phyloP scores from a whole-genome alignment of 2,888 invertebrate genomes.

The Drosophila kanekoi region DNA sequence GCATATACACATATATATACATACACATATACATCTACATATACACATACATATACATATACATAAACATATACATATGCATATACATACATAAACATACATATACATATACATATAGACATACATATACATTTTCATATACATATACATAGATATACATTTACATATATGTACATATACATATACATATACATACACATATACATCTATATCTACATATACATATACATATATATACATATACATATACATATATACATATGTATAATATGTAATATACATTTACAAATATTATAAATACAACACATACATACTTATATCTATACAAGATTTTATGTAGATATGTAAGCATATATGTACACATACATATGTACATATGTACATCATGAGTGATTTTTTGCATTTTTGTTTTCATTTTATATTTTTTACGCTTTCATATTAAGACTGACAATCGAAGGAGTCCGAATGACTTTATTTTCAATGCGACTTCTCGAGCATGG shows the following conservation, averaged over 20 bases:
- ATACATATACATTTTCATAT: no score
- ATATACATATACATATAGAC: no score
- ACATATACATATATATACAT: no score
- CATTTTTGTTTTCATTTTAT: conserved; percentile 11
- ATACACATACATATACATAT: no score
- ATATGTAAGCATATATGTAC: neutral
- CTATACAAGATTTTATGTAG: neutral
- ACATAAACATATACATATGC: no score
- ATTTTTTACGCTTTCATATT: conserved; percentile 18
- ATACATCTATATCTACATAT: neutral
- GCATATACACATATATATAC: no score
- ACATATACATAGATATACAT: conserved; percentile 15
- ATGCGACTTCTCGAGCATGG: conserved; percentile 22
- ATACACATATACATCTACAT: no score
- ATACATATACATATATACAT: no score
- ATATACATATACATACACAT: neutral
- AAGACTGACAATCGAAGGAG: conserved; percentile 19
- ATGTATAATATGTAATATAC: no score
- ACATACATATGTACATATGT: neutral
- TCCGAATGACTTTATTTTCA: conserved; percentile 73
- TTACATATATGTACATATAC: conserved; percentile 3
- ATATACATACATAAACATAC: no score
- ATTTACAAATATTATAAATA: no score
- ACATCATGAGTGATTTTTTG: conserved; percentile 3
- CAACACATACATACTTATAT: neutral